Evolutionary conservation across 2,113 vertebrate species (phyloP).

Genomic region (Cepphus grylle): DNA sequence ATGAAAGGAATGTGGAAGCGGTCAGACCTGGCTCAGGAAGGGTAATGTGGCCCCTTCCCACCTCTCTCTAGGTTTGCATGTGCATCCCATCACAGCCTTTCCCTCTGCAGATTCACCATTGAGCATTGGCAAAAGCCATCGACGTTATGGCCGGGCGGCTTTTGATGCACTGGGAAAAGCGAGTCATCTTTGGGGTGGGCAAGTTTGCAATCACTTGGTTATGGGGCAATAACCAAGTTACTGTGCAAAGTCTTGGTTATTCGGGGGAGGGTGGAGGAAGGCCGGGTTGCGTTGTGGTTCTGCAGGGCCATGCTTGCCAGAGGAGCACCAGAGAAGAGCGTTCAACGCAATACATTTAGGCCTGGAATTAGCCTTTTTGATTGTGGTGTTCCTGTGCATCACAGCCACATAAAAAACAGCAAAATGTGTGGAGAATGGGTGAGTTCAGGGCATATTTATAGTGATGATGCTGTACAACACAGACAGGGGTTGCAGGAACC

Average conservation of each 20-base stretch:
- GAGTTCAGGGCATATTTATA: not conserved
- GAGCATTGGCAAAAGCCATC: not conserved
- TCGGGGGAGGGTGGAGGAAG: not conserved
- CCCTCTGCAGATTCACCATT: not conserved
- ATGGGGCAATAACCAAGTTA: not conserved
- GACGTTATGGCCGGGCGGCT: not conserved
- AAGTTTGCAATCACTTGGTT: accelerated
- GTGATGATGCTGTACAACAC: accelerated
- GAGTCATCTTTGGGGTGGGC: not conserved
- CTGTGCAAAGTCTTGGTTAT: not conserved
- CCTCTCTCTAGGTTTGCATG: not conserved
- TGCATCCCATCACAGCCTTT: not conserved
- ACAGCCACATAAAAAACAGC: not conserved
- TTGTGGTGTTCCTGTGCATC: accelerated
- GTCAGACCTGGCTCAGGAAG: not conserved
- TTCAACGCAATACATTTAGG: accelerated
- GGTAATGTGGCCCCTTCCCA: not conserved
- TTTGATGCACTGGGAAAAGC: not conserved
- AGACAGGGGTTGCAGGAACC: not conserved
- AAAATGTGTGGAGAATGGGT: accelerated
- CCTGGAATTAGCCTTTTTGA: not conserved
- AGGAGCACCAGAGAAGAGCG: not conserved
- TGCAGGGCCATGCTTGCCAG: accelerated
- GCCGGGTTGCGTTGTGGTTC: not conserved
- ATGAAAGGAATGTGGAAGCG: not conserved